Evolutionary conservation across 1,140 invertebrate genomes (phyloP).

Genomic region (Belonocnema kinseyi): DNA sequence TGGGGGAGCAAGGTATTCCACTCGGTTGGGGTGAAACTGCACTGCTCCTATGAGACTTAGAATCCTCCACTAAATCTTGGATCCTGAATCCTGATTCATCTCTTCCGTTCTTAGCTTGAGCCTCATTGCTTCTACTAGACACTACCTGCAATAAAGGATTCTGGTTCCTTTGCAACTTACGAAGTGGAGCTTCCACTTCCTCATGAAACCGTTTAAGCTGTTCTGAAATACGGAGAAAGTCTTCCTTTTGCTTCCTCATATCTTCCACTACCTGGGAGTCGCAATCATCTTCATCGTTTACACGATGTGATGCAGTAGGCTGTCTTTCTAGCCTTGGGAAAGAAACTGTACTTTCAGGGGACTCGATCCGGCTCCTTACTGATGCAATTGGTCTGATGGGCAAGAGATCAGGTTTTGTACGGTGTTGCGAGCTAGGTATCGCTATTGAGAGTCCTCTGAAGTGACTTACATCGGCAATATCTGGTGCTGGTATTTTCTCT

Average conservation of each 20-base stretch:
- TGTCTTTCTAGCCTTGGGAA: constrained; percentile 51
- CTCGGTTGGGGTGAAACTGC: constrained; percentile 81
- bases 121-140: constrained; percentile 61
- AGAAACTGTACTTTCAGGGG: constrained; percentile 65
- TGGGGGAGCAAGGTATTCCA: constrained; percentile 75
- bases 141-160: constrained; percentile 36
- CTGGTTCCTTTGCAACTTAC: constrained; percentile 35
- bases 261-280: constrained; percentile 60
- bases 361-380: constrained; percentile 58
- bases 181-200: constrained; percentile 38
- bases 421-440: constrained; percentile 59
- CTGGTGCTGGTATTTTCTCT: constrained; percentile 40
- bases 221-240: constrained; percentile 22
- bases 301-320: constrained; percentile 36
- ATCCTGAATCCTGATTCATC: constrained; percentile 45
- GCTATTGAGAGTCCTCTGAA: constrained; percentile 56
- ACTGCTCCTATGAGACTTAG: constrained; percentile 78
- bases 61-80: constrained; percentile 60
- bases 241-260: constrained; percentile 46
- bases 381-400: constrained; percentile 43
- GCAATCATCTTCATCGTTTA: constrained; percentile 56
- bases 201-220: constrained; percentile 38
- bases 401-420: constrained; percentile 39
- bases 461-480: constrained; percentile 2
- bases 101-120: constrained; percentile 55